Evolutionary conservation across 1,140 invertebrate genomes (phyloP), one percentile per base, ranked within the genome.

Genomic region (Subanguina moxae): DNA sequence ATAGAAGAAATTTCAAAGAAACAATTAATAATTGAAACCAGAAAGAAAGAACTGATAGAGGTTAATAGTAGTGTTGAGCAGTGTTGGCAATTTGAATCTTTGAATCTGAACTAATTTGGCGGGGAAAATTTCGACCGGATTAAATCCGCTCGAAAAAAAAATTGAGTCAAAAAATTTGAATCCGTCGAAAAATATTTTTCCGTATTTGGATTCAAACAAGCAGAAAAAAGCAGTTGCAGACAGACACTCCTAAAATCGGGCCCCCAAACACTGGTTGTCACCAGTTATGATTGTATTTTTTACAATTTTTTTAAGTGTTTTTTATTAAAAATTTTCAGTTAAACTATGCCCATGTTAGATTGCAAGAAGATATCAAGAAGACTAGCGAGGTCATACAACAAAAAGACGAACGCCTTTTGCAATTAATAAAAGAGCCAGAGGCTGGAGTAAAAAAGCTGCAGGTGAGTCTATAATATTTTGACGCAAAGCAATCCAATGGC

Each of bases 321-420:
- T 38, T 38, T 38, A 38, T 38, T 5, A 38, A 38, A 11, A 38
- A 7, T 7, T 52, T 64, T 64, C 15, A 64, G 62, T 19, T 64
- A n/a, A 19, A 38, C n/a, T 64, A 59, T 64, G 62, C 62, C 7
- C 62, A 64, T 3, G n/a, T 57, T 7, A 23, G 42, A 19, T 56
- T 64, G n/a, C 23, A 64, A 38, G 62, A 56, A 25, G 62, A 48
- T 7, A 63, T 64, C 64, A 21, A 27, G 19, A 19, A n/a, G 61
- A 15, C 27, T 23, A 15, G 7, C 3, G 3, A 64, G 25, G 21
- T 15, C 15, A 25, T 21, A 25, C 23, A 48, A 25, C 21, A n/a
- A 64, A 27, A 64, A 7, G 69, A 71, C 28, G 25, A 71, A 64
- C 57, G 68, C 21, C 48, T 56, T 25, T 19, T 67, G 1, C 46